phyloP scores from a whole-genome alignment of 64 coral and sea anemone genomes.

The Pachyseris speciosa region DNA sequence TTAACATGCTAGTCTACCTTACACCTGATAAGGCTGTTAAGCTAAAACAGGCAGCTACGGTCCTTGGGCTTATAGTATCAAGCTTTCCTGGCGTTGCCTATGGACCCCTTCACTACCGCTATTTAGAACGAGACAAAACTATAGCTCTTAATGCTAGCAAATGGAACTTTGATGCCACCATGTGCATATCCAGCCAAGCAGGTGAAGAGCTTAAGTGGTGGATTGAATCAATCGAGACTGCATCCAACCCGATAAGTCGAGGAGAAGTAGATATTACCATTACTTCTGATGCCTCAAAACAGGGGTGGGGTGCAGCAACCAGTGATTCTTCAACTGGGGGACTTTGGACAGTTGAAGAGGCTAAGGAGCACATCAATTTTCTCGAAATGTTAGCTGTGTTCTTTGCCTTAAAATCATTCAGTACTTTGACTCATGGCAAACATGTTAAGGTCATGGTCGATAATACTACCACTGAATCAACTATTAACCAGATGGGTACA shows the following conservation, averaged over 20 bases:
- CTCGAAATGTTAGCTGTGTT: constrained; percentile 60
- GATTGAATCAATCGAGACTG: background rate
- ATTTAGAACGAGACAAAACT: constrained; percentile 8
- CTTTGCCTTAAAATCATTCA: constrained; percentile 57
- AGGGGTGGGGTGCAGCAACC: constrained; percentile 10
- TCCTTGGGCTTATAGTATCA: background rate
- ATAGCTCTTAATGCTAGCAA: background rate
- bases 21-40: too few species aligned
- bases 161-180: background rate
- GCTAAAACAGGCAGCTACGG: background rate
- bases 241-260: background rate
- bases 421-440: background rate
- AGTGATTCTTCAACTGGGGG: constrained; percentile 9
- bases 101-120: background rate
- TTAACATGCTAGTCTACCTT: too few species aligned
- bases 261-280: background rate
- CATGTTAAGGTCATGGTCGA: constrained; percentile 75
- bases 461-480: constrained; percentile 60
- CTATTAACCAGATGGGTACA: constrained; percentile 56
- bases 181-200: background rate
- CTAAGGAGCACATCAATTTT: constrained; percentile 37
- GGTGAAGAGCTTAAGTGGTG: background rate
- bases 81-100: background rate
- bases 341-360: background rate
- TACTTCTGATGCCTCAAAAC: constrained; percentile 53